phyloP scores from a whole-genome alignment of 2,888 invertebrate species.

The Hemicrepidius hirtus region DNA sequence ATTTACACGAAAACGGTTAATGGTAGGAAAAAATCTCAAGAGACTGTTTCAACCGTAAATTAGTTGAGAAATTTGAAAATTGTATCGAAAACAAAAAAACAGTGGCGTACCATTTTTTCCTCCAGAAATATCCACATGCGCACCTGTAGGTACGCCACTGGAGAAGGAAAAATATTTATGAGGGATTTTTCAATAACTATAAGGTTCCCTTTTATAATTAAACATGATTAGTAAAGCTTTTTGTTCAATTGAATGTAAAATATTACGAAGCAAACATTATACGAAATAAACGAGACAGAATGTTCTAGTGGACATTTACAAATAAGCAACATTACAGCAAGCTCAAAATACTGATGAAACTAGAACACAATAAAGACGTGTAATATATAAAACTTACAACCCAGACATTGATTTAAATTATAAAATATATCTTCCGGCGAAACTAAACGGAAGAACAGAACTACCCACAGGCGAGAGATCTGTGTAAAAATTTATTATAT shows the following conservation, averaged over 20 bases:
- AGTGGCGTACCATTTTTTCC: no score
- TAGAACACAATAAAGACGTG: constrained; percentile 45
- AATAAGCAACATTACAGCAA: constrained; percentile 35
- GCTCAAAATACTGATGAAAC: constrained; percentile 43
- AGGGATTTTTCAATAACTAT: no score
- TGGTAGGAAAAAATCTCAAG: no score
- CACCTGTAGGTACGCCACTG: no score
- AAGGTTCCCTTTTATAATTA: no score
- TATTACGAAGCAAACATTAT: neutral
- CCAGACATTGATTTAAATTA: constrained; percentile 44
- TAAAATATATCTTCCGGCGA: constrained; percentile 27
- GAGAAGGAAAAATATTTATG: no score
- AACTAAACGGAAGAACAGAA: constrained; percentile 10
- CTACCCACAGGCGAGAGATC: constrained; percentile 14
- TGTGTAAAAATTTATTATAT: constrained; percentile 20
- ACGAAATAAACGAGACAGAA: constrained; percentile 28
- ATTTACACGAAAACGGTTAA: no score
- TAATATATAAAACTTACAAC: constrained; percentile 41
- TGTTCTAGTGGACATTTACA: constrained; percentile 37
- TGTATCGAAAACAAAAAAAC: no score
- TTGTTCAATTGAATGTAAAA: neutral
- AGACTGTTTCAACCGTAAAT: no score
- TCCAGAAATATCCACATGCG: no score
- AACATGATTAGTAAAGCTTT: no score
- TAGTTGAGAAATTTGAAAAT: no score